Percentiles rank a stretch among this genome's conserved stretches.
These are phyloP conservation scores for Calameuta idolon DNA, from an alignment of 2,888 invertebrate species.

Conservation along the genomic window DNA sequence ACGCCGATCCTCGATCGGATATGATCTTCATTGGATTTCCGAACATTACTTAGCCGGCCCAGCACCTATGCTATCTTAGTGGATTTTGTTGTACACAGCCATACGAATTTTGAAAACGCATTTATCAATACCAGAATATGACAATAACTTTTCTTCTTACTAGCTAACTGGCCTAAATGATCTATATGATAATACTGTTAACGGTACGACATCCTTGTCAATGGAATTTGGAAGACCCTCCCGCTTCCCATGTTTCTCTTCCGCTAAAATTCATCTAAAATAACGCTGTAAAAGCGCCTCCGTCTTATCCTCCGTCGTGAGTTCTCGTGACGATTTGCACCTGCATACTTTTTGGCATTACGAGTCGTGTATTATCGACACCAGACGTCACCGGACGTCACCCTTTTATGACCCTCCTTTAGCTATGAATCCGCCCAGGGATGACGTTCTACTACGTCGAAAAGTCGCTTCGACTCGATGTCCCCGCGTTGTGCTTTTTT, in stretches of 20 bases:
- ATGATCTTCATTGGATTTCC: conserved; percentile 57
- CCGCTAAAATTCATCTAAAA: conserved; percentile 37
- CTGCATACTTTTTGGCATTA: conserved; percentile 19
- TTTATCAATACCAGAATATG: conserved; percentile 26
- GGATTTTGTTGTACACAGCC: conserved; percentile 47
- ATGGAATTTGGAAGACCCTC: conserved; percentile 43
- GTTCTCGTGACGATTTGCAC: conserved; percentile 14
- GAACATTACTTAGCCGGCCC: conserved; percentile 49
- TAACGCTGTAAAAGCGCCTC: conserved; percentile 26
- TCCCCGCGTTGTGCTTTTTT: too few species aligned
- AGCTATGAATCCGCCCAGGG: conserved; percentile 9
- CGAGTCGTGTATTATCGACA: conserved; percentile 18
- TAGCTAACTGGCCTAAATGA: conserved; percentile 43
- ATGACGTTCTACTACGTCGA: conserved; percentile 6
- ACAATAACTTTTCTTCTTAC: conserved; percentile 41
- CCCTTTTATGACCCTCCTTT: neutral
- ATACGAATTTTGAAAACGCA: conserved; percentile 43
- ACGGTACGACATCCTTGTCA: conserved; percentile 40
- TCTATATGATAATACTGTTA: conserved; percentile 47
- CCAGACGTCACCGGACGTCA: conserved; percentile 5
- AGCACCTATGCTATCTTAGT: conserved; percentile 50
- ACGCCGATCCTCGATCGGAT: conserved; percentile 58
- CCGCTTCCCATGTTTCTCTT: conserved; percentile 38
- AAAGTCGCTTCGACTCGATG: conserved; percentile 1
- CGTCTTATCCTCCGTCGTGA: conserved; percentile 20